Base-by-base conservation (phyloP, 2,888 invertebrate genomes). In the Morpho helenor region DNA sequence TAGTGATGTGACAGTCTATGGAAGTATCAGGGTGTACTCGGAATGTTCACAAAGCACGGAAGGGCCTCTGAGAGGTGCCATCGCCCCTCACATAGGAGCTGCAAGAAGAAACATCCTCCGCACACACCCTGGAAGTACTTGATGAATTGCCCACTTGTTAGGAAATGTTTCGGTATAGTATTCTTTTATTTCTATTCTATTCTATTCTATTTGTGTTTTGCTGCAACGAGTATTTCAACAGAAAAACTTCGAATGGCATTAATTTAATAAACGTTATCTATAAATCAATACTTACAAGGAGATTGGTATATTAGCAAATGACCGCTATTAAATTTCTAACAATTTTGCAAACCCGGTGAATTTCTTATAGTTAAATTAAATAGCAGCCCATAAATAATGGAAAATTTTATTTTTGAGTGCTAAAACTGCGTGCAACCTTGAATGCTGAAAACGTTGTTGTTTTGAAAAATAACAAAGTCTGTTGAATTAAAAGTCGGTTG, bases 121-220 rank as follows among this genome's bases (percentile, higher is more conserved):
- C 89, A 90, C 73, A 89, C 91, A 71, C 91, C 91, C 78, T 91
- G 91, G 91, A 91, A 91, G 78, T 91, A 91, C 89, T 91, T 91
- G 90, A 91, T 91, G 91, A 91, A 89, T 91, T 91, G 91, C 87
- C 91, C 91, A 88, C 91, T 91, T 80, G 89, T 91, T 90, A 91
- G 91, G 75, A 91, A 91, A 91, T 91, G 91, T 83, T 91, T 91
- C 82, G 91, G 91, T 91, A 91, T 72, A 79, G 84, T 90, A 88
- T 85, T 83, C 74, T 75, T 73, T 75, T 69, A 74, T 71, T 76
- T 74, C 71, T n/a, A 65, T 60, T 67, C 72, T 68, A 69, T 67
- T 66, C 52, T 64, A 53, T 40, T 9, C 16, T 53, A 43, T 52
- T 31, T 31, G 3, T 31, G 1, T 31, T 31, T 31, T 31, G 31